Evolutionary conservation across 2,113 vertebrate species (phyloP).

Genomic region (Python bivittatus): DNA sequence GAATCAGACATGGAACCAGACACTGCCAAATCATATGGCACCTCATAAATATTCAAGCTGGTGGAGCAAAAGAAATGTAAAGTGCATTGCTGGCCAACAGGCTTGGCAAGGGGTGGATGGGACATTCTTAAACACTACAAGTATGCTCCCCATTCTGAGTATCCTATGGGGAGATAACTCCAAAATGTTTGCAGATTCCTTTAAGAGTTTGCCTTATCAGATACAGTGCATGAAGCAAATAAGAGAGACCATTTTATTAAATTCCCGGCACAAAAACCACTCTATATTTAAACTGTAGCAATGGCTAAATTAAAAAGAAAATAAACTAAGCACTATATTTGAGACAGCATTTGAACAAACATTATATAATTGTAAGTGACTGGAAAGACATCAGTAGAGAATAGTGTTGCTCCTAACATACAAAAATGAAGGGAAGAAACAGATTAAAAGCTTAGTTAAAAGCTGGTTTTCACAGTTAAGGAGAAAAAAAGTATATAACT

Average conservation of each 20-base stretch:
- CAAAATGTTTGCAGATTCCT: constrained; percentile 27
- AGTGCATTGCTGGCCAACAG: constrained; percentile 52
- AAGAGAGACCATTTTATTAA: neutral
- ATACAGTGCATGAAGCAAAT: neutral
- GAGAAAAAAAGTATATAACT: neutral
- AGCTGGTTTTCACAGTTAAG: neutral
- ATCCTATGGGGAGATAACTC: neutral
- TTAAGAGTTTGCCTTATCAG: constrained; percentile 5
- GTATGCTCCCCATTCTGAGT: neutral
- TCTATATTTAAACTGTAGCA: neutral
- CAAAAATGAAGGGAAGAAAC: neutral
- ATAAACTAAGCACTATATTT: neutral
- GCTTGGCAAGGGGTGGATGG: constrained; percentile 12
- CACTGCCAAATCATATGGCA: constrained; percentile 66
- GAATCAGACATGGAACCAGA: constrained; percentile 67
- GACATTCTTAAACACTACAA: constrained; percentile 5
- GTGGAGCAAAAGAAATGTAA: constrained; percentile 61
- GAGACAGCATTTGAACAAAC: neutral
- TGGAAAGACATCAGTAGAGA: neutral
- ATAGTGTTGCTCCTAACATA: neutral
- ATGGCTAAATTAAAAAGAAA: neutral
- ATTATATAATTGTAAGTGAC: neutral
- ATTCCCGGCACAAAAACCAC: neutral
- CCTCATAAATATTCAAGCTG: constrained; percentile 68
- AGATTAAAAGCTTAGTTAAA: neutral